A percentile compares a stretch with the other conserved stretches of the same genome.
Evolutionary conservation across 2,888 invertebrate genomes (phyloP).

Genomic region (Melanostoma mellinum): DNA sequence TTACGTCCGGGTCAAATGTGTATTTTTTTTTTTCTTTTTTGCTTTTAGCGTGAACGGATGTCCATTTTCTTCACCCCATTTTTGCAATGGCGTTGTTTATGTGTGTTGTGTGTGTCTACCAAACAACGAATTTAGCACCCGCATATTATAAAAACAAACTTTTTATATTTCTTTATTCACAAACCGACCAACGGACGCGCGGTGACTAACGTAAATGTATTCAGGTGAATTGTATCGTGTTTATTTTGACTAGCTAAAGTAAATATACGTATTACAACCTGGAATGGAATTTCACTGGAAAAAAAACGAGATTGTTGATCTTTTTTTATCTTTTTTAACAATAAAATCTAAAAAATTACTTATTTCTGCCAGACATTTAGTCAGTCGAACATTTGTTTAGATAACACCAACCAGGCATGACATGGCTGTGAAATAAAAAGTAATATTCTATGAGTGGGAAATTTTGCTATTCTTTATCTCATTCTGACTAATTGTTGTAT

Average conservation of each 20-base stretch:
- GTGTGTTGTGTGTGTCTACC: too few relatives aligned
- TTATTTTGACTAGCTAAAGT: slow-evolving; percentile 48
- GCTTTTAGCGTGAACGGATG: not conserved
- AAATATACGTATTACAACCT: slow-evolving; percentile 20
- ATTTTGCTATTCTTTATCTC: slow-evolving; percentile 39
- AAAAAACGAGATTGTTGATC: slow-evolving; percentile 11
- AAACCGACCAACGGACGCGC: slow-evolving; percentile 6
- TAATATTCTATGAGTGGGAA: slow-evolving; percentile 21
- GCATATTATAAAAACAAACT: slow-evolving; percentile 2
- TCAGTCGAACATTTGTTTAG: slow-evolving; percentile 43
- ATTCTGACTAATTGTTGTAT: slow-evolving; percentile 29
- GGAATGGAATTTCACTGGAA: slow-evolving; percentile 28
- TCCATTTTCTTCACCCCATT: too few relatives aligned
- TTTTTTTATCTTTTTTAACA: slow-evolving; percentile 13
- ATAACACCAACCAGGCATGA: slow-evolving; percentile 52
- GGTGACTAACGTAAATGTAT: slow-evolving; percentile 44
- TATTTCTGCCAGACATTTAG: slow-evolving; percentile 37
- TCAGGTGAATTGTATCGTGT: slow-evolving; percentile 55
- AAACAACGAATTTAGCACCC: not conserved
- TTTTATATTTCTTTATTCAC: slow-evolving; percentile 5
- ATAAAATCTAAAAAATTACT: slow-evolving; percentile 7
- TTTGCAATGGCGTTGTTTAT: too few relatives aligned
- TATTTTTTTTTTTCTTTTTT: not conserved
- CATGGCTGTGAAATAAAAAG: slow-evolving; percentile 33
- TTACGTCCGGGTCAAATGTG: slow-evolving; percentile 4